phyloP scores from a whole-genome alignment of 2,888 invertebrate genomes.

The Tortrix viridana region DNA sequence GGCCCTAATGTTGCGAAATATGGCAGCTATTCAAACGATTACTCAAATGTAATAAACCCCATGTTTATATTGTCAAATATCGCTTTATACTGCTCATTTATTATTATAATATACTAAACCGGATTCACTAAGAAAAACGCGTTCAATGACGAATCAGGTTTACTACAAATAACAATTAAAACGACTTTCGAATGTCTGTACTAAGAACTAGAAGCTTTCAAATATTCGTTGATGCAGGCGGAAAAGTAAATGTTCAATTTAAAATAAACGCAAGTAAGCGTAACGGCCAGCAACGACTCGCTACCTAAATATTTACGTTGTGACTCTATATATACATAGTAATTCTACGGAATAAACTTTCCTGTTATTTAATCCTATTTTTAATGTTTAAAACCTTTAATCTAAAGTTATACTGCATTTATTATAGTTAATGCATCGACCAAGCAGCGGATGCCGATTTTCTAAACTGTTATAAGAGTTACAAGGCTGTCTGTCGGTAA shows the following conservation, averaged over 20 bases:
- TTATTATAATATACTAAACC: slow-evolving; percentile 3
- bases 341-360: slow-evolving; percentile 65
- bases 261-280: slow-evolving; percentile 64
- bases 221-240: slow-evolving; percentile 57
- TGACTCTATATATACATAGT: slow-evolving; percentile 67
- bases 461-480: slow-evolving; percentile 9
- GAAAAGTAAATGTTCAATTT: slow-evolving; percentile 66
- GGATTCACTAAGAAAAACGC: too few species aligned
- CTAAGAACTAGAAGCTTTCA: slow-evolving; percentile 43
- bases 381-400: slow-evolving; percentile 20
- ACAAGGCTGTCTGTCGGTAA: slow-evolving; percentile 3
- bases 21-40: slow-evolving; percentile 21
- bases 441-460: not conserved
- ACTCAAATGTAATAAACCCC: slow-evolving; percentile 8
- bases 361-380: slow-evolving; percentile 32
- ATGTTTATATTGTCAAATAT: not conserved
- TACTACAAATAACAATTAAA: slow-evolving; percentile 42
- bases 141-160: not conserved
- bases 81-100: not conserved
- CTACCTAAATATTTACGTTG: slow-evolving; percentile 65
- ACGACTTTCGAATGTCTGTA: slow-evolving; percentile 46
- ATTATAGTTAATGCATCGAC: slow-evolving; percentile 3
- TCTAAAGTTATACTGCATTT: slow-evolving; percentile 15
- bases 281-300: slow-evolving; percentile 62
- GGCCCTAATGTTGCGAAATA: slow-evolving; percentile 38